phyloP scores from a whole-genome alignment of 2,797 vertebrate genomes.

The Microchirus variegatus region DNA sequence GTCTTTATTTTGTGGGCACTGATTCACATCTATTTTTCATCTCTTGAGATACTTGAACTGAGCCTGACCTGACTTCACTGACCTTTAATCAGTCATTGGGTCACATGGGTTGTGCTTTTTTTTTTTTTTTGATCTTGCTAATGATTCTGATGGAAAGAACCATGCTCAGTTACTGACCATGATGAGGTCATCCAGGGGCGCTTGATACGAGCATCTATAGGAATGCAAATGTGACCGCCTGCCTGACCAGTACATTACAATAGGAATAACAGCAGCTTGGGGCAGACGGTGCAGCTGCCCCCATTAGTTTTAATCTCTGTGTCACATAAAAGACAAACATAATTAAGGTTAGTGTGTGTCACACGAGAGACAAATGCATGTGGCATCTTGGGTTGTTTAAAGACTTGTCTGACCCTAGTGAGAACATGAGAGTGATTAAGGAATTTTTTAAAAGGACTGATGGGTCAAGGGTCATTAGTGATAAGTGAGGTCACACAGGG shows the following conservation, averaged over 20 bases:
- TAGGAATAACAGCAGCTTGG: conserved; percentile 52
- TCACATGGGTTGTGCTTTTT: conserved; percentile 37
- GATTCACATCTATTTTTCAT: conserved; percentile 67
- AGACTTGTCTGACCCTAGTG: conserved; percentile 61
- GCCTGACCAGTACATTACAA: conserved; percentile 70
- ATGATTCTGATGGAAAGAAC: conserved; percentile 62
- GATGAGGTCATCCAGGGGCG: conserved; percentile 63
- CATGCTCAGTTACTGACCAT: conserved; percentile 49
- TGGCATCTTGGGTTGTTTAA: conserved; percentile 65
- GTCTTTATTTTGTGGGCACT: conserved; percentile 27
- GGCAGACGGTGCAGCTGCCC: conserved; percentile 72
- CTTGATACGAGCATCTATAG: conserved; percentile 69
- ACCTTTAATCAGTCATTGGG: conserved; percentile 69
- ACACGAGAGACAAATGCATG: conserved; percentile 68
- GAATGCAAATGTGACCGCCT: conserved; percentile 78
- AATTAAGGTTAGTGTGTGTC: conserved; percentile 62
- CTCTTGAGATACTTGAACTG: conserved; percentile 69
- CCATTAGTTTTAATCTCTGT: conserved; percentile 67
- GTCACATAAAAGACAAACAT: conserved; percentile 69
- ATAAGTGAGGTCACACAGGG: conserved; percentile 73
- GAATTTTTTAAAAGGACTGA: conserved; percentile 65
- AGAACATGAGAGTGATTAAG: conserved; percentile 70
- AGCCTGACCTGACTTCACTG: conserved; percentile 62
- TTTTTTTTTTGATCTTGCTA: conserved; percentile 61
- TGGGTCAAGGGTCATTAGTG: conserved; percentile 66